Conservation (phyloP, 2,797 vertebrate genomes). For the Antennarius maculatus region DNA sequence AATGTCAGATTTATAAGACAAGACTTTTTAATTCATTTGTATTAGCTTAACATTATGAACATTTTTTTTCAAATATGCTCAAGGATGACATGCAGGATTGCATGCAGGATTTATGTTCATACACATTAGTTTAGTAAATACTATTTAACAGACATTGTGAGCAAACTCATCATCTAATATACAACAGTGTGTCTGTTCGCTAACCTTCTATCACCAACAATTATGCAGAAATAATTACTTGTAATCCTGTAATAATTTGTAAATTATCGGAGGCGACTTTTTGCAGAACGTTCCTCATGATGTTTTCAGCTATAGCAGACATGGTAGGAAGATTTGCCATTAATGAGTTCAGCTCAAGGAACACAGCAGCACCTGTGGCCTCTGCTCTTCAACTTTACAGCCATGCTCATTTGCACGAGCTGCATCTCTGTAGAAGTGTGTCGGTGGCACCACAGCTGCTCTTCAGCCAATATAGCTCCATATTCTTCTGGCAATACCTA, state of each 20-base stretch:
- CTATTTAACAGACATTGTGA: constrained; percentile 44
- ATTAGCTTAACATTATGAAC: constrained; percentile 47
- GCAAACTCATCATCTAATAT: constrained; percentile 28
- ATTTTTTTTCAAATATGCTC: constrained; percentile 50
- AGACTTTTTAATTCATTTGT: constrained; percentile 55
- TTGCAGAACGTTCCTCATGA: constrained; percentile 17
- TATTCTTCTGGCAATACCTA: constrained; percentile 26
- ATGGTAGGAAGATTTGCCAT: constrained; percentile 32
- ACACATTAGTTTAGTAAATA: constrained; percentile 27
- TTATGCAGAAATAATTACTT: constrained; percentile 50
- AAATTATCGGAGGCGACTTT: constrained; percentile 31
- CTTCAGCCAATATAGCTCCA: constrained; percentile 37
- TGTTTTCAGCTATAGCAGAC: constrained; percentile 23
- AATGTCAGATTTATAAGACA: constrained; percentile 49
- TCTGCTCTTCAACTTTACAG: constrained; percentile 34
- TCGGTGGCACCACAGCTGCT: constrained; percentile 25
- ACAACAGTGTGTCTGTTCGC: constrained; percentile 6
- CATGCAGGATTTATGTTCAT: constrained; percentile 35
- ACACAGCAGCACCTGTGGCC: constrained; percentile 61
- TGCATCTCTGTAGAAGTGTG: constrained; percentile 3
- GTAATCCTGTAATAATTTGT: constrained; percentile 34
- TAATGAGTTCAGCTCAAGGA: constrained; percentile 51
- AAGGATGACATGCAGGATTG: constrained; percentile 51
- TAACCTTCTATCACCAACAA: constrained; percentile 26
- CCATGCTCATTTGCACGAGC: constrained; percentile 36